phyloP scores from a whole-genome alignment of 1,140 invertebrate genomes.

The Pseudomyrmex cubaensis region DNA sequence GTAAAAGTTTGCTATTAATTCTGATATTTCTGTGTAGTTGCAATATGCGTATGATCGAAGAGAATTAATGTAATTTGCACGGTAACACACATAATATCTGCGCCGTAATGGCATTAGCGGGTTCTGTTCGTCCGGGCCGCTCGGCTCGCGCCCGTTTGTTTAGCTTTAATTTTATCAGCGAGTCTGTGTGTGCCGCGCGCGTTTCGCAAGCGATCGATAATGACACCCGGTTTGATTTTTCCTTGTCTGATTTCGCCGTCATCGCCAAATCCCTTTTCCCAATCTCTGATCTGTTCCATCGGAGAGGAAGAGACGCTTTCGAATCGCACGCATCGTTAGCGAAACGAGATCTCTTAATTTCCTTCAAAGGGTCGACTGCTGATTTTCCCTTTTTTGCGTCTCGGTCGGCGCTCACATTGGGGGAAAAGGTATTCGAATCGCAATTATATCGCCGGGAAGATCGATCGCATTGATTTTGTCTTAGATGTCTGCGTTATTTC shows the following conservation, averaged over 20 bases:
- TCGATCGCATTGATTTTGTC: neutral
- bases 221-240: constrained; percentile 9
- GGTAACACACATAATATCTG: neutral
- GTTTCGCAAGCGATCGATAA: constrained; percentile 26
- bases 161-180: constrained; percentile 15
- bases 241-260: constrained; percentile 49
- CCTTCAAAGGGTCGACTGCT: constrained; percentile 34
- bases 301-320: constrained; percentile 34
- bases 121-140: neutral
- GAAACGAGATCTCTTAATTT: constrained; percentile 61
- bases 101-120: neutral
- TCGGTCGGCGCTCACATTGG: neutral
- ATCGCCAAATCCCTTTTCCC: constrained; percentile 45
- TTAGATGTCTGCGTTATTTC: neutral
- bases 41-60: neutral
- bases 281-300: constrained; percentile 44
- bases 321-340: constrained; percentile 62
- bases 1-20: too few species aligned
- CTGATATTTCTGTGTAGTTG: too few species aligned
- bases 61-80: constrained; percentile 1
- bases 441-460: constrained; percentile 11
- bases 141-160: neutral
- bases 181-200: neutral
- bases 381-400: neutral
- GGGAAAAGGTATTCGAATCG: neutral